Base-by-base conservation (phyloP, 2,888 invertebrate genomes). In the Spodoptera exigua region DNA sequence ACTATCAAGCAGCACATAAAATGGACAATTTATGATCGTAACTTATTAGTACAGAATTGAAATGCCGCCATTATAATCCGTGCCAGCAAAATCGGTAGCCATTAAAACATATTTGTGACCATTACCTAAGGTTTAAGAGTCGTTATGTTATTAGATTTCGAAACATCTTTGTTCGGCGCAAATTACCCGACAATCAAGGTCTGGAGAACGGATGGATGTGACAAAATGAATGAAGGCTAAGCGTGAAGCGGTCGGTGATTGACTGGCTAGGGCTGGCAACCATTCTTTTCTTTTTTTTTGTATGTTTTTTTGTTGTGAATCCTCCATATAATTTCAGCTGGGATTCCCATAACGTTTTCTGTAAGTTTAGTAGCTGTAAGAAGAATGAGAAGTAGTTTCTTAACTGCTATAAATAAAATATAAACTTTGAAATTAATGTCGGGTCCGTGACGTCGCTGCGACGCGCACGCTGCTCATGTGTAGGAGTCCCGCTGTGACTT, bases 141-240 rank as follows among this genome's bases (percentile, higher is more conserved):
- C 54, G 55, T 12, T 54, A 55, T 40, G 61, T 69, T 69, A 72
- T 72, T 73, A 71, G 49, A 41, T 78, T 72, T 61, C 64, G 75
- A 72, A 81, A 78, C 56, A 60, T 45, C 59, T 65, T 67, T 61
- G 61, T 66, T 47, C 36, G 49, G 60, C 69, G 71, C 63, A 79
- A 81, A 80, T 82, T 81, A 68, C 76, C 69, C 76, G 79, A 78
- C 81, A 80, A 74, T 78, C 78, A 74, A 76, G 67, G 76, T 54
- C 67, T 63, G 75, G 84, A 75, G 86, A 85, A 76, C 81, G 87
- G 85, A 85, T 85, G 84, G 74, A 73, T 81, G 76, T 77, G 84
- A 84, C 81, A 83, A 81, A 77, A 79, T 76, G 57, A 70, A 63
- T 73, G 84, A 87, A 87, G 85, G 85, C 79, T 82, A 75, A 56